phyloP scores from a whole-genome alignment of 2,113 vertebrate species.

The Urocolius indicus region DNA sequence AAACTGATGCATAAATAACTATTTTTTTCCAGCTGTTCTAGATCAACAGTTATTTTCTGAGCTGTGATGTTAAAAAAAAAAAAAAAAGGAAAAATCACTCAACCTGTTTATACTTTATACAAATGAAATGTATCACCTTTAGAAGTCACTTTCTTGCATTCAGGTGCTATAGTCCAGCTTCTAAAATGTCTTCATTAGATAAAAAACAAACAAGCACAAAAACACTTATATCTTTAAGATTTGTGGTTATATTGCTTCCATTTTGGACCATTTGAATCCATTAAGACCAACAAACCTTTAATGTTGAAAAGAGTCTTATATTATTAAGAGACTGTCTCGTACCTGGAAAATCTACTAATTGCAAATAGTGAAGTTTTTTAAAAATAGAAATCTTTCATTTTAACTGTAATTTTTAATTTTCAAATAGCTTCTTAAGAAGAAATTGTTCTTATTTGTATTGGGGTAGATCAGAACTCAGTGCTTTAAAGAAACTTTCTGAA shows the following conservation, averaged over 20 bases:
- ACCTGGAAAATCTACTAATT: neutral
- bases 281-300: neutral
- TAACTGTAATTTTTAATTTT: neutral
- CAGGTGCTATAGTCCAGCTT: neutral
- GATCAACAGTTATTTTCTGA: slow-evolving; percentile 23
- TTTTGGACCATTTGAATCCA: neutral
- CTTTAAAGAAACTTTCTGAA: neutral
- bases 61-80: neutral
- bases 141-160: neutral
- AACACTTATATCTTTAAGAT: neutral
- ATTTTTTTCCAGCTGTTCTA: slow-evolving; percentile 38
- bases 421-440: neutral
- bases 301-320: neutral
- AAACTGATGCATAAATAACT: slow-evolving; percentile 33
- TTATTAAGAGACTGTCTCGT: neutral
- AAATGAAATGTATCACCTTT: neutral
- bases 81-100: neutral
- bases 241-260: neutral
- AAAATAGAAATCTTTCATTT: neutral
- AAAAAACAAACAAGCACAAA: too few relatives aligned
- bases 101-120: neutral
- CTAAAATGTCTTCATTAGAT: neutral
- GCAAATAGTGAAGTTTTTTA: neutral
- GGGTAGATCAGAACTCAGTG: neutral
- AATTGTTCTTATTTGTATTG: neutral